Evolutionary conservation across 2,888 invertebrate species (phyloP), one percentile per base, ranked within the genome.

Genomic region (Meiosimyza platycephala): DNA sequence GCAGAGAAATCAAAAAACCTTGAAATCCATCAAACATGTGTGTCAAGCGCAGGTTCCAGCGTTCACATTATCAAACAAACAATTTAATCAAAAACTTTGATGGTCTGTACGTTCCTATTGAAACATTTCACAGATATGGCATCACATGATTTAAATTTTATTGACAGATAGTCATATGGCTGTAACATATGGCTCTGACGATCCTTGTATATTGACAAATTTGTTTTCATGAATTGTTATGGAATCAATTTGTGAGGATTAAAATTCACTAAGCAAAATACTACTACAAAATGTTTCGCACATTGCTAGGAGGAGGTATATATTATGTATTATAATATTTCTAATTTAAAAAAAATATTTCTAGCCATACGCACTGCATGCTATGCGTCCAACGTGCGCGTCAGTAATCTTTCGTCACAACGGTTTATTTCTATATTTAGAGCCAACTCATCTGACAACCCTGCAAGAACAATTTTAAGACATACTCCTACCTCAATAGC

Each of bases 291-390:
- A 85, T 85, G 85, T 72, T 85, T 22, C 83, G 85, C n/a, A 78
- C 80, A 16, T 48, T 85, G 7, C 52, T 84, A n/a, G 74, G 77
- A 52, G 77, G 78, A 72, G 85, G 85, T 84, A 75, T 79, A 76
- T 65, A 28, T 16, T 6, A 48, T 11, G n/a, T 40, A 40, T 40
- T 7, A 9, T 28, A 28, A 28, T 22, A 18, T 11, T 70, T 66
- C 12, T 65, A 28, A 18, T 63, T 4, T 65, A 52, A 50, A 52
- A 65, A 33, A 16, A 52, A 22, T 16, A 59, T 54, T 76, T 74
- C 16, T 54, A 84, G 84, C 82, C 0, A 6, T 81, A 16, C 79
- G 79, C 70, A 79, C 72, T 28, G 76, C 76, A 18, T 75, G 77
- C 48, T 75, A 75, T n/a, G 51, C 72, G 9, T 48, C 52, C 6